Base-by-base conservation (phyloP, 2,797 vertebrate species). In the Huso huso region DNA sequence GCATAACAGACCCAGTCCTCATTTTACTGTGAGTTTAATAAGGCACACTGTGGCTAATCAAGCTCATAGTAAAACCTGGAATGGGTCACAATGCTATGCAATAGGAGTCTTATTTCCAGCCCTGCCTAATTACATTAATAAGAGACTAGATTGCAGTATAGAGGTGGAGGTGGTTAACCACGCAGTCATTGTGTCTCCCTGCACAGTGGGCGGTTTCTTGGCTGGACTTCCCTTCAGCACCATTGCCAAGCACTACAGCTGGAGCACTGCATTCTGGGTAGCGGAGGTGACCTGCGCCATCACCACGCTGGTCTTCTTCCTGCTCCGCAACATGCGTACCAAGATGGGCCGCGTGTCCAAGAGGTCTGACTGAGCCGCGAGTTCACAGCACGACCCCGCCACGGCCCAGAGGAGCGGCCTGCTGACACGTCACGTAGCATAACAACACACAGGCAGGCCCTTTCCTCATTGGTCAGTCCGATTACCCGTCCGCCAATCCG, bases 161-260 rank as follows among this genome's bases (percentile, higher is more conserved):
- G 23, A 37, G 23, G 23, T 37, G 23, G 23, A 1, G 23, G 0
- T 48, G 65, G 0, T 0, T 8, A 13, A 8, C 0, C 65, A 1
- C 2, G 23, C 23, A 37, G 23, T 37, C 23, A 37, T 37, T 37
- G 23, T 37, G 23, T 37, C 23, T 37, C 23, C 23, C 23, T 37
- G 23, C 23, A 11, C 82, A 99, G 96, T 99, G 64, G 96, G 97
- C 0, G 96, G 97, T 13, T 99, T 98, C 75, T 87, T 99, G 69
- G 93, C 97, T 0, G 96, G 97, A 11, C 79, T 98, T 0, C 97
- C 96, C 6, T 99, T 99, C 85, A 94, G 96, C 78, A 95, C 93
- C 58, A 90, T 99, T 0, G 96, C 97, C 72, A 98, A 99, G 81
- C 82, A 95, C 83, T 87, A 95, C 49, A 88, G 90, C 73, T 99